Evolutionary conservation across 53 echinoderm and acorn worm genomes (phyloP), one percentile per base, ranked within the genome.

Genomic region (Zoroaster sp.): DNA sequence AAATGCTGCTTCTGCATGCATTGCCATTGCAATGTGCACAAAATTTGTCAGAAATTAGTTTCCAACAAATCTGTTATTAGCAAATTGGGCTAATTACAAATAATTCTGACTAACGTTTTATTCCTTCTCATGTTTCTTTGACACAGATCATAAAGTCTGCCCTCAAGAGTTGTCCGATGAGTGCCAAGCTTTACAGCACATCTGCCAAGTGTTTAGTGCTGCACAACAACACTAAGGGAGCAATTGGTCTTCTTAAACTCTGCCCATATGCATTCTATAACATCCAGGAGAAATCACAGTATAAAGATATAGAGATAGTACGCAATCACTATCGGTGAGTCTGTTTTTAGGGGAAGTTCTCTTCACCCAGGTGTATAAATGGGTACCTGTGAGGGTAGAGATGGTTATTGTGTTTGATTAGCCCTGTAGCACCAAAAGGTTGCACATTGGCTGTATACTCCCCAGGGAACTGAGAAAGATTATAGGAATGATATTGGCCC

Each of bases 301-400:
- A 71, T 18, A 35, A 85, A 5, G 44, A 35, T 13, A 20, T 36
- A 2, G 47, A 70, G 23, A 34, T 69, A 66, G 83, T 87, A 42
- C 74, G 72, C 71, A 82, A 74, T 39, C 88, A 91, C 44, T 95
- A 93, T 32, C 74, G 95, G 95, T 95, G 66, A 69, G 90, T 30
- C 10, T 35, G 32, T 20, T 41, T 13, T 13, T 37, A 12, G 54
- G n/a, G n/a, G n/a, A n/a, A n/a, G n/a, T n/a, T n/a, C n/a, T n/a
- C n/a, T n/a, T n/a, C n/a, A n/a, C n/a, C n/a, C n/a, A n/a, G n/a
- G n/a, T n/a, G n/a, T n/a, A n/a, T n/a, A n/a, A n/a, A n/a, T n/a
- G n/a, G n/a, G n/a, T n/a, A n/a, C n/a, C n/a, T n/a, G n/a, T n/a
- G n/a, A n/a, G n/a, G n/a, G n/a, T n/a, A n/a, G n/a, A n/a, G n/a